Conservation (phyloP, 2,797 vertebrate species). For the Kryptopterus vitreolus region DNA sequence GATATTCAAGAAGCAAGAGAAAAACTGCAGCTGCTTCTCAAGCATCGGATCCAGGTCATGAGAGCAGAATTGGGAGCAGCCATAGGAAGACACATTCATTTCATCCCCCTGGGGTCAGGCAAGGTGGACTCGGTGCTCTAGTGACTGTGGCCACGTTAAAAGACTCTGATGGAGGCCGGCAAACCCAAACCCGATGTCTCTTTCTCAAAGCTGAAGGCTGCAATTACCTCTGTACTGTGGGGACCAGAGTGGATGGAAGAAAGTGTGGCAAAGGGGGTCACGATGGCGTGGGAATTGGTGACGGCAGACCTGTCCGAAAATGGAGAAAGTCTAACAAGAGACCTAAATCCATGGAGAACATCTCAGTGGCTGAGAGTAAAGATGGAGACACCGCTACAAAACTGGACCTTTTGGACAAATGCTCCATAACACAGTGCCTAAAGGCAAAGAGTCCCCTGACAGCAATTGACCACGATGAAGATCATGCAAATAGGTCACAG, state of each 20-base stretch:
- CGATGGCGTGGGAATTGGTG: conserved; percentile 49
- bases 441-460: conserved; percentile 9
- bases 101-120: conserved; percentile 52
- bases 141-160: conserved; percentile 78
- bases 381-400: conserved; percentile 29
- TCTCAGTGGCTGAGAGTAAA: conserved; percentile 49
- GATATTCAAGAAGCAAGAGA: conserved; percentile 69
- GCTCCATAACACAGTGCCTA: conserved; percentile 32
- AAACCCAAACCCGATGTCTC: conserved; percentile 77
- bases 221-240: conserved; percentile 70
- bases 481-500: conserved; percentile 14
- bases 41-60: conserved; percentile 53
- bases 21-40: conserved; percentile 57
- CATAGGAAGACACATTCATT: conserved; percentile 33
- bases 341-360: conserved; percentile 51
- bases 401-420: conserved; percentile 50
- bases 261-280: conserved; percentile 44
- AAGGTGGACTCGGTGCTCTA: conserved; percentile 70
- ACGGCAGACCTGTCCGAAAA: conserved; percentile 67
- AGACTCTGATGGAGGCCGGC: conserved; percentile 73
- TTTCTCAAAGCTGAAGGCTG: conserved; percentile 74
- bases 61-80: conserved; percentile 34
- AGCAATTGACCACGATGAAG: conserved; percentile 7
- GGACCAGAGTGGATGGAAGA: conserved; percentile 54
- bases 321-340: conserved; percentile 74